These are phyloP conservation scores for Todus mexicanus DNA, from an alignment of 2,797 vertebrate genomes.

Conservation along the genomic window DNA sequence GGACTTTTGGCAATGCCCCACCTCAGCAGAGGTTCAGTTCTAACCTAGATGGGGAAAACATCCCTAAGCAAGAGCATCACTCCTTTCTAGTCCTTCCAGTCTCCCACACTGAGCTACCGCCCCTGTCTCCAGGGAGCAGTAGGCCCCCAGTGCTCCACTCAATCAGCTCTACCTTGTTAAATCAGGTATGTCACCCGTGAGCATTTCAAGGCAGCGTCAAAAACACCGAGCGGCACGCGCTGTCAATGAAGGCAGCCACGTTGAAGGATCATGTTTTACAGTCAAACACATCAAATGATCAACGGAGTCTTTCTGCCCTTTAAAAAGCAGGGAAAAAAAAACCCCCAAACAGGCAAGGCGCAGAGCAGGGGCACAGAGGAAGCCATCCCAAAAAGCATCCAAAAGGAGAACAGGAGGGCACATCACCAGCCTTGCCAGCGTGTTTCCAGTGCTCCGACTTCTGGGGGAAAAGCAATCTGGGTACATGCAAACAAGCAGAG, in stretches of 20 bases:
- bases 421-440: background rate
- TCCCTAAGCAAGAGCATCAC: fast-evolving
- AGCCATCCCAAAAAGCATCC: background rate
- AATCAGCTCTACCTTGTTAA: background rate
- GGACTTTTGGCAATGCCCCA: background rate
- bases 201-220: background rate
- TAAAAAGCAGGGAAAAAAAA: background rate
- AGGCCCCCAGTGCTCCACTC: background rate
- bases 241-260: background rate
- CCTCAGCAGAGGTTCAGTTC: background rate
- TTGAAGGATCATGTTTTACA: background rate
- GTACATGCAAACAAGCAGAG: background rate
- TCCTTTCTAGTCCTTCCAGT: background rate
- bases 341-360: background rate
- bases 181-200: background rate
- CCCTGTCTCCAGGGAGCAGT: background rate
- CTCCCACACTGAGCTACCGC: background rate
- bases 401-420: background rate
- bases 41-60: background rate
- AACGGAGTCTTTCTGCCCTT: background rate
- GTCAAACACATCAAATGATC: background rate
- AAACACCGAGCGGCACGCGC: background rate
- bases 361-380: background rate
- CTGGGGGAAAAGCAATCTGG: background rate
- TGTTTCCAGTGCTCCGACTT: background rate